A percentile compares a stretch with the other conserved stretches of the same genome.
Evolutionary conservation across 2,113 vertebrate genomes (phyloP).

Genomic region (Ploceus nigricollis): DNA sequence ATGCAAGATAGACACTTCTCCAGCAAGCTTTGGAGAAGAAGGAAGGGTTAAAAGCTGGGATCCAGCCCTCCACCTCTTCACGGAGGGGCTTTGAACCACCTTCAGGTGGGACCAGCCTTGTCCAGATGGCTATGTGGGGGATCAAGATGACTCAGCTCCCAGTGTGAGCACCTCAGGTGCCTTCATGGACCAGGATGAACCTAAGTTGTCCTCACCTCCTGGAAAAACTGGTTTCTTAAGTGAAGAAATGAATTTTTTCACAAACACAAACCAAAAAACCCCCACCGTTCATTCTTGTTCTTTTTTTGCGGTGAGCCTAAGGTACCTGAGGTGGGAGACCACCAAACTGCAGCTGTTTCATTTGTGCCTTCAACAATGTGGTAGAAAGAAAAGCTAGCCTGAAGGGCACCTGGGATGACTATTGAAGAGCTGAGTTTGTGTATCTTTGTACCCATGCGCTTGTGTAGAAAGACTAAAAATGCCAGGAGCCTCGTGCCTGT

Average conservation of each 20-base stretch:
- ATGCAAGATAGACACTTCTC: background rate
- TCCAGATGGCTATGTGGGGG: background rate
- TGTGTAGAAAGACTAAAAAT: background rate
- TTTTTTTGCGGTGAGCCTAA: background rate
- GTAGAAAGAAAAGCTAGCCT: background rate
- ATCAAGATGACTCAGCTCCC: background rate
- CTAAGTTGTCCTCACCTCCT: background rate
- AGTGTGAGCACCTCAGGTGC: background rate
- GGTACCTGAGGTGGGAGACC: background rate
- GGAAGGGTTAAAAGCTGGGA: background rate
- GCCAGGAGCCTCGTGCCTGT: background rate
- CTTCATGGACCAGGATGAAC: background rate
- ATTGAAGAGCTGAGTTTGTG: background rate
- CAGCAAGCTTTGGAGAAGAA: background rate
- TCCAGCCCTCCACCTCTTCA: background rate
- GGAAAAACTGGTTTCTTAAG: background rate
- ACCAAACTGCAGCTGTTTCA: background rate
- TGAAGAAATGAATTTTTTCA: background rate
- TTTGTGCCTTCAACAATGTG: background rate
- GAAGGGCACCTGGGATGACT: background rate
- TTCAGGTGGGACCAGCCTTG: background rate
- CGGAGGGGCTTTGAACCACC: background rate
- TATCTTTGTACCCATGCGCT: accelerated
- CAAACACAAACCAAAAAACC: background rate
- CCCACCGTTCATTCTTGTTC: background rate